A percentile compares a stretch with the other conserved stretches of the same genome.
Evolutionary conservation across 2,797 vertebrate genomes (phyloP).

Genomic region (Atherinosoma microstoma): DNA sequence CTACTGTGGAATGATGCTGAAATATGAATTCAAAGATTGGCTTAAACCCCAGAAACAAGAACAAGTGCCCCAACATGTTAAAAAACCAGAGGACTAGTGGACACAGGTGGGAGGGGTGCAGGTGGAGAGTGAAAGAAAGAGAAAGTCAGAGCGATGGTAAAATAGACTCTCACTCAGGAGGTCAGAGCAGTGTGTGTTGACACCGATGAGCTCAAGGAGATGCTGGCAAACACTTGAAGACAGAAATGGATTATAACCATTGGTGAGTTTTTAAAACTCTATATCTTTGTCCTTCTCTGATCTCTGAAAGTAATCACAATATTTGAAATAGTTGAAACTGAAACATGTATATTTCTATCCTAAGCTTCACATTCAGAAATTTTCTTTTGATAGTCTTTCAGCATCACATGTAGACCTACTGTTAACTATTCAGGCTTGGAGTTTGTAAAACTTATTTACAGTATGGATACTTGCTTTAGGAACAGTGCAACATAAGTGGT

Average conservation of each 20-base stretch:
- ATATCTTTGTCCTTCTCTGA: background rate
- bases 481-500: slow-evolving; percentile 63
- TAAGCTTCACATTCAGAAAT: background rate
- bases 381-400: background rate
- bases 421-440: background rate
- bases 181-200: slow-evolving; percentile 42
- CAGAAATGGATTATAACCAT: slow-evolving; percentile 41
- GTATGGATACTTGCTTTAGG: slow-evolving; percentile 24
- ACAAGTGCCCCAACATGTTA: slow-evolving; percentile 44
- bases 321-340: background rate
- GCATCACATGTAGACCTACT: background rate
- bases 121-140: slow-evolving; percentile 61
- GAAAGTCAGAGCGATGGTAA: slow-evolving; percentile 64
- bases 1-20: slow-evolving; percentile 32
- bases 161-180: slow-evolving; percentile 57
- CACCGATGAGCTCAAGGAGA: slow-evolving; percentile 33
- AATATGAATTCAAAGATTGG: slow-evolving; percentile 65
- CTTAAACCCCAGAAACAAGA: slow-evolving; percentile 52
- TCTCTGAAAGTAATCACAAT: background rate
- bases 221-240: slow-evolving; percentile 32
- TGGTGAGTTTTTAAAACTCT: slow-evolving; percentile 66
- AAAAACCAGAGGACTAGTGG: slow-evolving; percentile 52
- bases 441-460: slow-evolving; percentile 14
- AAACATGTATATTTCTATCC: background rate
- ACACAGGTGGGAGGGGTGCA: slow-evolving; percentile 58